Percentiles rank a stretch among this genome's conserved stretches.
These are phyloP conservation scores for Rissa tridactyla DNA, from an alignment of 2,113 vertebrate genomes.

Conservation along the genomic window DNA sequence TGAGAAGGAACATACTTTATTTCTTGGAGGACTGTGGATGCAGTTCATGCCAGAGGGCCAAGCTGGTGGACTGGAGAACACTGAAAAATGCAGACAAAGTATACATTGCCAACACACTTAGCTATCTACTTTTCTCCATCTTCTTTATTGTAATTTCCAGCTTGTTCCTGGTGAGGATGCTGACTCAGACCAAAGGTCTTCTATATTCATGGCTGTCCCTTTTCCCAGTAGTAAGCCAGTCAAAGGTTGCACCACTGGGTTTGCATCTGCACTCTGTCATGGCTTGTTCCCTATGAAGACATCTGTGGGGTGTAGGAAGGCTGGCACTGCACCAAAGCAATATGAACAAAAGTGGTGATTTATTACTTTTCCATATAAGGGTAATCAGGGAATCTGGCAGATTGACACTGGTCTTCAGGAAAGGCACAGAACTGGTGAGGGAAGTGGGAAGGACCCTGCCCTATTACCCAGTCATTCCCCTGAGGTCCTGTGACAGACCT, in stretches of 20 bases:
- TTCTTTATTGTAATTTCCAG: background rate
- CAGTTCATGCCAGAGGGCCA: background rate
- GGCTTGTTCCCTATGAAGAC: background rate
- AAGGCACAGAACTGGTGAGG: background rate
- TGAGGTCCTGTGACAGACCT: background rate
- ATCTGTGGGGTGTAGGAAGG: background rate
- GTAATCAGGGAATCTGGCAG: background rate
- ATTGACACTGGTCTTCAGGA: background rate
- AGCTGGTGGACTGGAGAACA: background rate
- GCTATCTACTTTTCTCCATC: background rate
- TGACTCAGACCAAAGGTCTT: background rate
- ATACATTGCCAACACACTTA: background rate
- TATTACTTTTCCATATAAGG: slow-evolving; percentile 4
- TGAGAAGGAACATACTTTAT: background rate
- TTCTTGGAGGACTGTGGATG: background rate
- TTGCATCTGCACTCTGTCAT: background rate
- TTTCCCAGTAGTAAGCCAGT: background rate
- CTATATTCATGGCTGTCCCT: background rate
- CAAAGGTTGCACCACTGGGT: background rate
- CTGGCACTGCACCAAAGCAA: background rate
- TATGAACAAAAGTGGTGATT: background rate
- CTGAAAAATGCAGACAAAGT: background rate
- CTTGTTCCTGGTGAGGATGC: background rate
- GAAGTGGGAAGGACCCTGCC: background rate
- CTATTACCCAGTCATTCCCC: background rate